Conservation (phyloP, 2,888 invertebrate genomes). For the Sthenelais limicola region DNA sequence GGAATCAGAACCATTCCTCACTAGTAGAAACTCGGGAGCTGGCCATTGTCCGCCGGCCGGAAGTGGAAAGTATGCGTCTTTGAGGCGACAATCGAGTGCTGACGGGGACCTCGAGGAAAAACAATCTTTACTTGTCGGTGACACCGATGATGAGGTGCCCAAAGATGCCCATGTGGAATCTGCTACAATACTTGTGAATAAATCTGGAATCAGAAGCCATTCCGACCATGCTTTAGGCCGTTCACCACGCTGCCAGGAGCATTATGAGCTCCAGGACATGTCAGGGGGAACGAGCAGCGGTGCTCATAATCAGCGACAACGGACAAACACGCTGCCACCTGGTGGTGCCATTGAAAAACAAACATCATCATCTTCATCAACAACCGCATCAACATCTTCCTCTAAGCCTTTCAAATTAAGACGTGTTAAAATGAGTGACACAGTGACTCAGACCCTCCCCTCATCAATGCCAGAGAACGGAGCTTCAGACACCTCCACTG, state of each 20-base stretch:
- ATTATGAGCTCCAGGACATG: constrained; percentile 26
- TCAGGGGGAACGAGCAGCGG: not conserved
- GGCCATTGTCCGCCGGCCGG: not conserved
- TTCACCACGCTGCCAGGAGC: not conserved
- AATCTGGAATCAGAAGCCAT: constrained; percentile 7
- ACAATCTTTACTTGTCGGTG: constrained; percentile 32
- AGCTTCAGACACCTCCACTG: not conserved
- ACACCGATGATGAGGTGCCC: not conserved
- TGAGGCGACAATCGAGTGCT: constrained; percentile 23
- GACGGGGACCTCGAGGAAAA: constrained; percentile 34
- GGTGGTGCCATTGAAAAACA: constrained; percentile 8
- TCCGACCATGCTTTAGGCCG: constrained; percentile 27
- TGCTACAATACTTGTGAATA: constrained; percentile 16
- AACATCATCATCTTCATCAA: too few species aligned
- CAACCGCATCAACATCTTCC: too few species aligned
- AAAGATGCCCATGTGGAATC: not conserved
- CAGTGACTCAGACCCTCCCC: not conserved
- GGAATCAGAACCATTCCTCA: constrained; percentile 18
- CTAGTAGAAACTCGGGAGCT: not conserved
- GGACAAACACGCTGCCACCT: constrained; percentile 13
- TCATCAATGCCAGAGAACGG: not conserved
- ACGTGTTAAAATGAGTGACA: not conserved
- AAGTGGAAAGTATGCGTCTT: not conserved
- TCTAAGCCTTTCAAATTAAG: not conserved
- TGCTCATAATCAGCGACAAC: not conserved